These are phyloP conservation scores for Aspidoscelis tigris DNA, from an alignment of 2,113 vertebrate species.

Conservation along the genomic window DNA sequence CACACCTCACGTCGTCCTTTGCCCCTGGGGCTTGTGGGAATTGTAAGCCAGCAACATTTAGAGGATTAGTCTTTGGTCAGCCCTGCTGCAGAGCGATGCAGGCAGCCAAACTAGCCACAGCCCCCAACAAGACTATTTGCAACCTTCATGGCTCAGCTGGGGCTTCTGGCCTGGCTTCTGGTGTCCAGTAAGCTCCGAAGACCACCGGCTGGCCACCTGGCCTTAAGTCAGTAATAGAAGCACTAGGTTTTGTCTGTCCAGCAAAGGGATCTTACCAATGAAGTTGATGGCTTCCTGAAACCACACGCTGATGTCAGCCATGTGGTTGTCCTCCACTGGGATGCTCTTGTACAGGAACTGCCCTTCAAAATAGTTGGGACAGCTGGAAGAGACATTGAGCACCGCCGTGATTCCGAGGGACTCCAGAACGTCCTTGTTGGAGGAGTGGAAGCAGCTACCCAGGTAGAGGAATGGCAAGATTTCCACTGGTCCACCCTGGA, in stretches of 20 bases:
- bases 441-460: constrained; percentile 85
- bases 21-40: background rate
- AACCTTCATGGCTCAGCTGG: background rate
- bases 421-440: constrained; percentile 78
- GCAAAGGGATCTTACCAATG: constrained; percentile 76
- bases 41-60: background rate
- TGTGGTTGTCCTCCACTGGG: constrained; percentile 84
- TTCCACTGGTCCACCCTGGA: constrained; percentile 85
- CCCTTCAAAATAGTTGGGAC: constrained; percentile 84
- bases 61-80: too few relatives aligned
- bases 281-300: constrained; percentile 87
- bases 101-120: background rate
- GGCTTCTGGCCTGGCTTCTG: too few relatives aligned
- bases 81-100: too few relatives aligned
- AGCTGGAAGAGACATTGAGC: constrained; percentile 86
- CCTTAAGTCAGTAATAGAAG: too few relatives aligned
- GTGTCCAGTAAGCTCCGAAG: too few relatives aligned
- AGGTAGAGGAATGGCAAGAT: constrained; percentile 86
- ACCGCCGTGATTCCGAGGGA: constrained; percentile 84
- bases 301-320: constrained; percentile 82
- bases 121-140: background rate
- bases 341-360: constrained; percentile 83
- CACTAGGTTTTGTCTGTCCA: background rate
- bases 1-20: too few relatives aligned
- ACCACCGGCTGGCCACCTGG: too few relatives aligned